phyloP scores from a whole-genome alignment of 2,888 invertebrate genomes.

The Mimas tiliae region DNA sequence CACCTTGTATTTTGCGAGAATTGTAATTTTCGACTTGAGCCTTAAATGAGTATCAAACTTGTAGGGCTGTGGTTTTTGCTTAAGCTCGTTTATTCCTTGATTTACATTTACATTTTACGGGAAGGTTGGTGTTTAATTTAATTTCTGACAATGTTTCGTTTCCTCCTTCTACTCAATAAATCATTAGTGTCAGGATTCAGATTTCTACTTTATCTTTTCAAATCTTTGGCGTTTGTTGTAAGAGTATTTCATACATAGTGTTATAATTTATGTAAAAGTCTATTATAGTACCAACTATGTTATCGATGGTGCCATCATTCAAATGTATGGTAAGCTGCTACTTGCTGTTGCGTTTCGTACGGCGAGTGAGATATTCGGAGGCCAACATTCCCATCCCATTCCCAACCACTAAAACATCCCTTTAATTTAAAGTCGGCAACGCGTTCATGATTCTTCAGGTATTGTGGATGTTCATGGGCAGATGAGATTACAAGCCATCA shows the following conservation, averaged over 20 bases:
- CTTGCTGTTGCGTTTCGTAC: no score
- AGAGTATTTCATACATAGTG: no score
- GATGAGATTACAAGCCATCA: no score
- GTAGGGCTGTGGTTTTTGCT: constrained; percentile 18
- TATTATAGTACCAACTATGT: no score
- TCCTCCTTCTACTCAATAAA: neutral
- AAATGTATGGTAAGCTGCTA: neutral
- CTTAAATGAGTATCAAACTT: constrained; percentile 16
- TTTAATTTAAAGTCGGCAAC: no score
- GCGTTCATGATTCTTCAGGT: no score
- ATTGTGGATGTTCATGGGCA: no score
- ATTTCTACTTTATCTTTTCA: neutral
- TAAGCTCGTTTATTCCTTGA: constrained; percentile 16
- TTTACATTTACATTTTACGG: constrained; percentile 14
- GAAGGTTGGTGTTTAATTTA: constrained; percentile 1
- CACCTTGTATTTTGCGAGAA: constrained; percentile 25
- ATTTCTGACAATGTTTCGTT: constrained; percentile 8
- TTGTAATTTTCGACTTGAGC: constrained; percentile 27
- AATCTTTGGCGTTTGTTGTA: neutral
- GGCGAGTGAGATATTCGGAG: no score
- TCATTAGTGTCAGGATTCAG: neutral
- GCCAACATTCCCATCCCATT: no score
- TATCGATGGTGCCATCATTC: neutral
- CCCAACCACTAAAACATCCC: no score
- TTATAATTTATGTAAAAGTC: no score